Evolutionary conservation across 2,113 vertebrate species (phyloP).

Genomic region (Noctilio leporinus): DNA sequence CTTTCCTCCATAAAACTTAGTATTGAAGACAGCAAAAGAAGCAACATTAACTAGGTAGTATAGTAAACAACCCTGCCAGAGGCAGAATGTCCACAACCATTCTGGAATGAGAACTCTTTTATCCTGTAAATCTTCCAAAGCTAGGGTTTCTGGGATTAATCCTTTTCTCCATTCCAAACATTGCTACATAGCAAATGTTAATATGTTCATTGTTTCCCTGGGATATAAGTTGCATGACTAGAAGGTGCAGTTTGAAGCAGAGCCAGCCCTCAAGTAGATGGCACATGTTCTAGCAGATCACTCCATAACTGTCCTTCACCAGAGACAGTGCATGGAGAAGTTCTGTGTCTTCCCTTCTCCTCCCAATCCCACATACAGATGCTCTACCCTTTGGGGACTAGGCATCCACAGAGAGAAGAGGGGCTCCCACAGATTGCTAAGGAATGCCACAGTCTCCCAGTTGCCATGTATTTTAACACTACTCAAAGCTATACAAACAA

Average conservation of each 20-base stretch:
- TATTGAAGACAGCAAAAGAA: background rate
- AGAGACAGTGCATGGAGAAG: background rate
- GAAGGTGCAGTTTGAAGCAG: background rate
- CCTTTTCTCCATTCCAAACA: background rate
- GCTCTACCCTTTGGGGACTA: background rate
- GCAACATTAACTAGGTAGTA: background rate
- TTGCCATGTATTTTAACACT: background rate
- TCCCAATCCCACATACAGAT: background rate
- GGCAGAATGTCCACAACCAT: background rate
- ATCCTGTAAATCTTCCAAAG: background rate
- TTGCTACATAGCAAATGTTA: background rate
- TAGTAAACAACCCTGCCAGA: background rate
- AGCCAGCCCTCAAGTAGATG: background rate
- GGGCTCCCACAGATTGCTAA: background rate
- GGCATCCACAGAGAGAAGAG: background rate
- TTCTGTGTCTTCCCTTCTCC: background rate
- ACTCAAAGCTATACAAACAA: background rate
- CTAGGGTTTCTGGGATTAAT: background rate
- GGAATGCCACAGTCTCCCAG: background rate
- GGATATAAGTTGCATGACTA: background rate
- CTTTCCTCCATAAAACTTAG: background rate
- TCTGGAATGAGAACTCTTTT: slow-evolving; percentile 12
- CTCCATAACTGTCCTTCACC: background rate
- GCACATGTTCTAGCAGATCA: background rate
- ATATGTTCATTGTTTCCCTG: background rate